Conservation (phyloP, 2,113 vertebrate species). For the cattle (Bos taurus) region ARS-UCD2.0 NC_037332.1:114937501-114938000, state of each 20-base stretch:
- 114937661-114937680: slow-evolving; percentile 69
- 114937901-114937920: slow-evolving; percentile 58
- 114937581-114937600: not conserved
- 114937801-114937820: not conserved
- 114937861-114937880: slow-evolving; percentile 49
- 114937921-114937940: slow-evolving; percentile 12
- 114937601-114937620: slow-evolving; percentile 43
- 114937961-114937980: not conserved
- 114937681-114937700: slow-evolving; percentile 77
- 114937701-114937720: slow-evolving; percentile 22
- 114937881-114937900: slow-evolving; percentile 82
- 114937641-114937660: slow-evolving; percentile 39
- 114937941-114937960: not conserved
- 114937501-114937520: slow-evolving; percentile 67
- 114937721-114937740: not conserved
- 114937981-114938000: not conserved
- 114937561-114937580: slow-evolving; percentile 36
- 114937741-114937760: slow-evolving; percentile 44
- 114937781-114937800: not conserved
- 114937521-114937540: slow-evolving; percentile 70
- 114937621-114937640: slow-evolving; percentile 5
- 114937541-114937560: slow-evolving; percentile 65
- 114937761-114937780: not conserved
- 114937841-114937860: slow-evolving; percentile 62
- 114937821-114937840: slow-evolving; percentile 13